Evolutionary conservation across 2,888 invertebrate species (phyloP).

Genomic region (Tipula vernalis): DNA sequence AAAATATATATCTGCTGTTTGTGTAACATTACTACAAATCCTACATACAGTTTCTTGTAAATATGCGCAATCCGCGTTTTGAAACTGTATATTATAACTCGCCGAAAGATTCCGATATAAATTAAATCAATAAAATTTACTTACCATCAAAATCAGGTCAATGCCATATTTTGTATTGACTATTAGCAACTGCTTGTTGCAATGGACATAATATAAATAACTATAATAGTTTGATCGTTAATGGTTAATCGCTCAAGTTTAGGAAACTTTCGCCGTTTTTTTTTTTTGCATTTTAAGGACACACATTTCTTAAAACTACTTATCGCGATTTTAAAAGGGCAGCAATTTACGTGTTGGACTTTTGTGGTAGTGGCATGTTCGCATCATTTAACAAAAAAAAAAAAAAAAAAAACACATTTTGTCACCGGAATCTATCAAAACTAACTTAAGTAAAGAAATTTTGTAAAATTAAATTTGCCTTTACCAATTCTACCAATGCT

Average conservation of each 20-base stretch:
- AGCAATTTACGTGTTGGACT: too few relatives aligned
- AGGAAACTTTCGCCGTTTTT: not conserved
- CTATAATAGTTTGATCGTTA: too few relatives aligned
- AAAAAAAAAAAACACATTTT: too few relatives aligned
- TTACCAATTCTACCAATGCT: too few relatives aligned
- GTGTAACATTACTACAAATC: not conserved
- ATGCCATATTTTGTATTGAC: not conserved
- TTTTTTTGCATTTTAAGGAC: not conserved
- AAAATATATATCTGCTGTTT: not conserved
- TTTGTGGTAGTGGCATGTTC: too few relatives aligned
- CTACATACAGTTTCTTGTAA: not conserved
- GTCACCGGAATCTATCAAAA: too few relatives aligned
- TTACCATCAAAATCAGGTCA: not conserved
- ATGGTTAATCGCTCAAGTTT: not conserved
- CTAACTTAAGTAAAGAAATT: too few relatives aligned
- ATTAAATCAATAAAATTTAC: not conserved
- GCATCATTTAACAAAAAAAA: too few relatives aligned
- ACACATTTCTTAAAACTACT: too few relatives aligned
- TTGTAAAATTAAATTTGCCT: too few relatives aligned
- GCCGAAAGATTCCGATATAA: not conserved
- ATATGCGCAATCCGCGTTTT: not conserved
- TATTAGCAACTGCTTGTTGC: not conserved
- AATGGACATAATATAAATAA: too few relatives aligned
- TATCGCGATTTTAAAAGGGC: too few relatives aligned
- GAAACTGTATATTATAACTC: not conserved